phyloP scores from a whole-genome alignment of 2,888 invertebrate species.

The Leucozona laternaria region DNA sequence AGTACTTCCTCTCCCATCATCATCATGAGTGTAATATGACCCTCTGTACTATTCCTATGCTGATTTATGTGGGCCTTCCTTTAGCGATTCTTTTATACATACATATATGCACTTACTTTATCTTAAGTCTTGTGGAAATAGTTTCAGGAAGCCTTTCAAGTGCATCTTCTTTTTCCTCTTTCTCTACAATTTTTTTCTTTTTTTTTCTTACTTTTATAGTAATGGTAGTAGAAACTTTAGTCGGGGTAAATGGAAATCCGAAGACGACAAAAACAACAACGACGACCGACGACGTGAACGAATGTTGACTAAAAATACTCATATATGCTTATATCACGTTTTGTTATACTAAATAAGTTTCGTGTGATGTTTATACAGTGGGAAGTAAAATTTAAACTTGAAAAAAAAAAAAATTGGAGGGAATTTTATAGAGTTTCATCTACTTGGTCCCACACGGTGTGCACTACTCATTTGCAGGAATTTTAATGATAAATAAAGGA shows the following conservation, averaged over 20 bases:
- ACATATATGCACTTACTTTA: slow-evolving; percentile 33
- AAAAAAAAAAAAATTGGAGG: neutral
- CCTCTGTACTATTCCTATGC: slow-evolving; percentile 28
- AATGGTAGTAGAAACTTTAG: slow-evolving; percentile 33
- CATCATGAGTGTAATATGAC: slow-evolving; percentile 32
- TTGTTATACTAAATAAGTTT: slow-evolving; percentile 15
- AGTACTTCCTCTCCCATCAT: slow-evolving; percentile 33
- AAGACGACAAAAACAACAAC: slow-evolving; percentile 8
- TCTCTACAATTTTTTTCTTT: neutral
- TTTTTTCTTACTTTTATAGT: neutral
- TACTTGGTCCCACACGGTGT: neutral
- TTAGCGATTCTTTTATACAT: slow-evolving; percentile 38
- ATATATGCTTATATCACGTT: slow-evolving; percentile 62
- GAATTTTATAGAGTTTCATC: neutral
- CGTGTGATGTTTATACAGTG: neutral
- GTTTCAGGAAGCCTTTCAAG: slow-evolving; percentile 73
- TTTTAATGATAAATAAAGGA: too few species aligned
- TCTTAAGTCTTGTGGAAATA: slow-evolving; percentile 60
- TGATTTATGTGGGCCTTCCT: slow-evolving; percentile 37
- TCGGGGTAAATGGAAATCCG: slow-evolving; percentile 49
- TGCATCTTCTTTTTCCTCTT: slow-evolving; percentile 36
- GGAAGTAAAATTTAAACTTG: neutral
- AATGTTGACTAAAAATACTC: slow-evolving; percentile 27
- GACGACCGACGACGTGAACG: neutral
- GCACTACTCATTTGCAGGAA: neutral